phyloP scores from a whole-genome alignment of 2,888 invertebrate genomes.

The Druceiella hillmani region DNA sequence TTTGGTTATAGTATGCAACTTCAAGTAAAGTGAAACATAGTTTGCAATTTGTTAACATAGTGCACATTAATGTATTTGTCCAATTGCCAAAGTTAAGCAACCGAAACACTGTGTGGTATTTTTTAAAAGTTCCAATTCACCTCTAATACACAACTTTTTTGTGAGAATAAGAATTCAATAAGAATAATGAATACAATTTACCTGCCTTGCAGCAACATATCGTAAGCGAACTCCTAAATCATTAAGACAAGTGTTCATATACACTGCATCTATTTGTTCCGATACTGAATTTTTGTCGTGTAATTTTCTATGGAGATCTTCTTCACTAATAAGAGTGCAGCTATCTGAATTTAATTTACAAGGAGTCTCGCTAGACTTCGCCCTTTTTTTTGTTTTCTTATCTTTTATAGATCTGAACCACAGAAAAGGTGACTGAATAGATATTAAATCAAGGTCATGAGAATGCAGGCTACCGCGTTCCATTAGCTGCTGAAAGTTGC shows the following conservation, averaged over 20 bases:
- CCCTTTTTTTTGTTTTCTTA: constrained; percentile 28
- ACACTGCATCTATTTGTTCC: constrained; percentile 61
- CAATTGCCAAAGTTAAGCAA: no score
- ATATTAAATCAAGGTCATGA: constrained; percentile 53
- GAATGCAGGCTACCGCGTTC: constrained; percentile 50
- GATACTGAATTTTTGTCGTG: constrained; percentile 50
- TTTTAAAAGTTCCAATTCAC: no score
- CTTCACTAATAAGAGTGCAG: constrained; percentile 35
- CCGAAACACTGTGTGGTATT: no score
- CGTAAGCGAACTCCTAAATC: constrained; percentile 70
- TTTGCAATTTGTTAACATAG: no score
- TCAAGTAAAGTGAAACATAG: no score
- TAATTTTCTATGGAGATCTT: constrained; percentile 43
- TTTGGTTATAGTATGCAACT: no score
- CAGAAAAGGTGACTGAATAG: constrained; percentile 63
- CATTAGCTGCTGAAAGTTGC: constrained; percentile 52
- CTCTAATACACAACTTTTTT: no score
- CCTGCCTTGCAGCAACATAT: constrained; percentile 69
- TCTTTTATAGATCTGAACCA: constrained; percentile 59
- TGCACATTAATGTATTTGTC: no score
- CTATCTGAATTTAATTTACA: no score
- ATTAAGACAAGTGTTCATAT: constrained; percentile 58
- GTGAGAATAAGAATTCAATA: no score
- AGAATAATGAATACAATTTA: constrained; percentile 22
- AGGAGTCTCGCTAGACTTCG: no score